A percentile compares a stretch with the other conserved stretches of the same genome.
phyloP scores from a whole-genome alignment of 1,140 invertebrate genomes.

The Hesperophylax magnus region DNA sequence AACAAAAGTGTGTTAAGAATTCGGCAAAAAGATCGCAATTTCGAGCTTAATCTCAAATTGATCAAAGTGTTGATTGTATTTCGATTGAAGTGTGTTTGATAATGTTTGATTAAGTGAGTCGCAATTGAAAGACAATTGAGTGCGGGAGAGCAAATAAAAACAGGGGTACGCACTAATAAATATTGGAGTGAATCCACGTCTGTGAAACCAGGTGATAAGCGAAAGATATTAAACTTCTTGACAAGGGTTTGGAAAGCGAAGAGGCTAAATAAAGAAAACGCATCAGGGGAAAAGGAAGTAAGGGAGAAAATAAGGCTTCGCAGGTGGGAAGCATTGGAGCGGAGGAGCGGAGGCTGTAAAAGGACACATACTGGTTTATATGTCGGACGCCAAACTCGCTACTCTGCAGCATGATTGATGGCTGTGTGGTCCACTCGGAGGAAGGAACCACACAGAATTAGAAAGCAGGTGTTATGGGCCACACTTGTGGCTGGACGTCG shows the following conservation, averaged over 20 bases:
- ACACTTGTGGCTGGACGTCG: conserved; percentile 9
- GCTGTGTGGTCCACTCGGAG: not conserved
- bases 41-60: too few relatives aligned
- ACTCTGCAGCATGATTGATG: conserved; percentile 34
- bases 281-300: conserved; percentile 12
- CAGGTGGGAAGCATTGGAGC: not conserved
- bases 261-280: conserved; percentile 6
- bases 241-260: not conserved
- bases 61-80: too few relatives aligned
- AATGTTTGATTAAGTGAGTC: too few relatives aligned
- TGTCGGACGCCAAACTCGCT: not conserved
- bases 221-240: conserved; percentile 1
- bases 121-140: too few relatives aligned
- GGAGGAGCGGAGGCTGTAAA: not conserved
- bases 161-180: not conserved
- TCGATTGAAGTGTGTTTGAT: too few relatives aligned
- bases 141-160: too few relatives aligned
- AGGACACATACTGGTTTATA: conserved; percentile 8
- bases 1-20: too few relatives aligned
- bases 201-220: not conserved
- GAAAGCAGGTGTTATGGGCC: conserved; percentile 14
- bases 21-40: too few relatives aligned
- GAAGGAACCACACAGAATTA: not conserved
- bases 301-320: conserved; percentile 1
- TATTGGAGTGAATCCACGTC: not conserved